Conservation (phyloP, 2,113 vertebrate genomes). For the Poeciliopsis turrubarensis region DNA sequence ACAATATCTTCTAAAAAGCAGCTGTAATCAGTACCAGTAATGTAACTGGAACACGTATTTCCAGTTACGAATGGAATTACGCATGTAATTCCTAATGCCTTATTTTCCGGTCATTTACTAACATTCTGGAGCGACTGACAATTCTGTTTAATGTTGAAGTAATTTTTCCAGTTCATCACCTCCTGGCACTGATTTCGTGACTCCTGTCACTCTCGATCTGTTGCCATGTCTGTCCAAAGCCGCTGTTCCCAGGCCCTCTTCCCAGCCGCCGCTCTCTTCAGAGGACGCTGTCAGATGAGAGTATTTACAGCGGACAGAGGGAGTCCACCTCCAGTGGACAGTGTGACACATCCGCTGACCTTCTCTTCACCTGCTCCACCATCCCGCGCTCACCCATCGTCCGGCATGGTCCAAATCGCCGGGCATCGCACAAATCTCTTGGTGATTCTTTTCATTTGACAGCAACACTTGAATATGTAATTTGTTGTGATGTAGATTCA, state of each 20-base stretch:
- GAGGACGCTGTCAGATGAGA: constrained; percentile 94
- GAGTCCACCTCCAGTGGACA: constrained; percentile 84
- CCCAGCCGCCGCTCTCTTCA: constrained; percentile 88
- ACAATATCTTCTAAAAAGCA: too few species aligned
- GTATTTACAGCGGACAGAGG: constrained; percentile 93
- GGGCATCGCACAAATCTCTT: constrained; percentile 89
- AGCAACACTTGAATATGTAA: not conserved
- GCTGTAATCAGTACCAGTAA: not conserved
- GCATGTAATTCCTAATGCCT: too few species aligned
- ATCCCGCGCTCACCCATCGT: constrained; percentile 86
- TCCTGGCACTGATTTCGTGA: not conserved
- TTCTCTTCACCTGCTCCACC: constrained; percentile 91
- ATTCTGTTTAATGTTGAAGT: not conserved
- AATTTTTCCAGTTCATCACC: not conserved
- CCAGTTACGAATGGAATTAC: too few species aligned
- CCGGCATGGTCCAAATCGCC: constrained; percentile 82
- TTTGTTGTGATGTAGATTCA: not conserved
- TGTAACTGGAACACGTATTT: not conserved
- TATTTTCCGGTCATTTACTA: too few species aligned
- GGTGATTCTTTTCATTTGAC: constrained; percentile 74
- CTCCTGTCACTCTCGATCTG: not conserved
- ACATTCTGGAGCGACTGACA: not conserved
- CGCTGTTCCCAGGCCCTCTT: constrained; percentile 84
- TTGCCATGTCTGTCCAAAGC: constrained; percentile 71
- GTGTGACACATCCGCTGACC: constrained; percentile 87